Percentiles rank a stretch among this genome's conserved stretches.
These are phyloP conservation scores for Larimichthys crocea DNA, from an alignment of 2,113 vertebrate species.

Conservation along the genomic window DNA sequence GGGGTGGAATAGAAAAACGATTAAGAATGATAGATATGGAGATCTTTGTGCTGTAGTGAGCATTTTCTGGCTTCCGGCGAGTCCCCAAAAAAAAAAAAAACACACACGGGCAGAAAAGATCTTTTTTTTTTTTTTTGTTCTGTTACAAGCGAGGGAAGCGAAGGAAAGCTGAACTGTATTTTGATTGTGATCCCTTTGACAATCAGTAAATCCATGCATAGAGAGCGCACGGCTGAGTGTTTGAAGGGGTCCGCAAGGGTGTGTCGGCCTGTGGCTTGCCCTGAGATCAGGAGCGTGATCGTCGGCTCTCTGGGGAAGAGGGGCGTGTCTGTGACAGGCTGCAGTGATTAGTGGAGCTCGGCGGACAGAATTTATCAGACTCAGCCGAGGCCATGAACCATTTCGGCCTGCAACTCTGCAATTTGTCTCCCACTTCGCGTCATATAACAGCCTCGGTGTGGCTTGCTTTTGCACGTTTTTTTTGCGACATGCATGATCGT, in stretches of 20 bases:
- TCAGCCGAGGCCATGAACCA: constrained; percentile 77
- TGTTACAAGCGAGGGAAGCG: constrained; percentile 39
- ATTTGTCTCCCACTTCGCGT: constrained; percentile 71
- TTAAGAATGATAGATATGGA: constrained; percentile 69
- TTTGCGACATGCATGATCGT: constrained; percentile 26
- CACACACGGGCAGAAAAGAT: constrained; percentile 17
- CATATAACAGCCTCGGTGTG: constrained; percentile 61
- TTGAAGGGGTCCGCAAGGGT: constrained; percentile 21
- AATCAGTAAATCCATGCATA: constrained; percentile 27
- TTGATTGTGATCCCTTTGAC: constrained; percentile 35
- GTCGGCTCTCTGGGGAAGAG: constrained; percentile 62
- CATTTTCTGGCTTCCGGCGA: constrained; percentile 45
- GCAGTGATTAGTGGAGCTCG: constrained; percentile 80
- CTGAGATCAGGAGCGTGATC: constrained; percentile 58
- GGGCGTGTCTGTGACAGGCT: constrained; percentile 73
- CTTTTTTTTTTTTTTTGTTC: constrained; percentile 15
- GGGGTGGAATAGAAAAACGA: constrained; percentile 53
- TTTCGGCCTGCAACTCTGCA: constrained; percentile 75
- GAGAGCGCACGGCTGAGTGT: constrained; percentile 5
- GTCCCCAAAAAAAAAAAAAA: constrained; percentile 40
- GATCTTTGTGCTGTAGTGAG: constrained; percentile 58
- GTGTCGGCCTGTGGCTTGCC: constrained; percentile 48
- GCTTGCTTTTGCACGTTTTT: constrained; percentile 16
- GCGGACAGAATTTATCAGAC: constrained; percentile 78
- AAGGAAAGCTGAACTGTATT: constrained; percentile 28